phyloP scores from a whole-genome alignment of 2,113 vertebrate genomes.

The Psilopsiagon aurifrons region DNA sequence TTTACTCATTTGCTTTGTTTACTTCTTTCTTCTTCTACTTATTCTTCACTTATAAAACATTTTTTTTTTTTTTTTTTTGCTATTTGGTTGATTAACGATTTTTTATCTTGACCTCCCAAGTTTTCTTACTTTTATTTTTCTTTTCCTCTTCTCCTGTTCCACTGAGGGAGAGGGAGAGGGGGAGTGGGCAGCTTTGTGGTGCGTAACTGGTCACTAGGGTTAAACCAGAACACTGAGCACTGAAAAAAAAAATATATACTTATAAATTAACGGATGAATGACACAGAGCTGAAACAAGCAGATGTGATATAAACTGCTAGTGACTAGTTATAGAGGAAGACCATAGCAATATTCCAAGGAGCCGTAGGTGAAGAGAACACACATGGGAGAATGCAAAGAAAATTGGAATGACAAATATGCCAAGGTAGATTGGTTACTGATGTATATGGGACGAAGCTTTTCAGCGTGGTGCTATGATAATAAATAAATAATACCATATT shows the following conservation, averaged over 20 bases:
- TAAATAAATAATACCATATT: constrained; percentile 16
- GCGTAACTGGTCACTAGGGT: no score
- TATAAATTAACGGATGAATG: not conserved
- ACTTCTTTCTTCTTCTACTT: not conserved
- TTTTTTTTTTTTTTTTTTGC: not conserved
- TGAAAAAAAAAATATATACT: not conserved
- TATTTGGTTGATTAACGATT: not conserved
- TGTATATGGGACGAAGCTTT: not conserved
- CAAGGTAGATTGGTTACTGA: not conserved
- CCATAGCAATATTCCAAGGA: not conserved
- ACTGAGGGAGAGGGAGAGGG: rapidly evolving
- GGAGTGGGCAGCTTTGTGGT: not conserved
- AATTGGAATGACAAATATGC: not conserved
- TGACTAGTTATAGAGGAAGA: not conserved
- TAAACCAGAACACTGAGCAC: not conserved
- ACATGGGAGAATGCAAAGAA: not conserved
- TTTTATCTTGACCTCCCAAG: not conserved
- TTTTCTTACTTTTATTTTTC: not conserved
- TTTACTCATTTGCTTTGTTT: not conserved
- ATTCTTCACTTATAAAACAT: not conserved
- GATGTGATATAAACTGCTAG: not conserved
- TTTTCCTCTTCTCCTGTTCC: not conserved
- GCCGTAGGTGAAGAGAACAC: not conserved
- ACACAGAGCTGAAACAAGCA: not conserved
- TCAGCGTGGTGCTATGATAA: not conserved